Conservation (phyloP, 2,797 vertebrate genomes). For the Danio jaintianensis region DNA sequence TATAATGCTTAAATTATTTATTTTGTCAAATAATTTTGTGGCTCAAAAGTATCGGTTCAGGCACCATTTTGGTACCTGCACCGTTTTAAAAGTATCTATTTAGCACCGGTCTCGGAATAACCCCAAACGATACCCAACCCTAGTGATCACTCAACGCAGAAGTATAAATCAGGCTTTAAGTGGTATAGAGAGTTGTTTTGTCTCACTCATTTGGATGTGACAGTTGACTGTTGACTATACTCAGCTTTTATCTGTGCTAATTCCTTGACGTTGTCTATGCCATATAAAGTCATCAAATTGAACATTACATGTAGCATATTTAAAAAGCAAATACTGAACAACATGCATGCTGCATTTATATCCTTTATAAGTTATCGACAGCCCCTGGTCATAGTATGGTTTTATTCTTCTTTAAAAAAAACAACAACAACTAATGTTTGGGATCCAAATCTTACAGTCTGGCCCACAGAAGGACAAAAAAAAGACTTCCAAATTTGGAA, state of each 20-base stretch:
- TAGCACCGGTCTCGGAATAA: no score
- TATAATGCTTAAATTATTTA: no score
- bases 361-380: not conserved
- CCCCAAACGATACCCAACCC: no score
- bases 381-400: not conserved
- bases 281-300: not conserved
- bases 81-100: no score
- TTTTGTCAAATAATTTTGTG: no score
- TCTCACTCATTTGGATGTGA: no score
- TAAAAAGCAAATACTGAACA: not conserved
- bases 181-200: no score
- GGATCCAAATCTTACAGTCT: not conserved
- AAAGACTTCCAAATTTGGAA: not conserved
- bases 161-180: no score
- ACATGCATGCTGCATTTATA: not conserved
- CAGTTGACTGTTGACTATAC: not conserved
- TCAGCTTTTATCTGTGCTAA: not conserved
- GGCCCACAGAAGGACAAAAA: not conserved
- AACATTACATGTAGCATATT: not conserved
- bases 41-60: no score
- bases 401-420: not conserved
- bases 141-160: no score
- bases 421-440: no score
- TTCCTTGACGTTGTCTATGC: not conserved
- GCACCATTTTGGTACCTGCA: no score